These are phyloP conservation scores for Leistus spinibarbis DNA, from an alignment of 2,888 invertebrate genomes.

Conservation along the genomic window DNA sequence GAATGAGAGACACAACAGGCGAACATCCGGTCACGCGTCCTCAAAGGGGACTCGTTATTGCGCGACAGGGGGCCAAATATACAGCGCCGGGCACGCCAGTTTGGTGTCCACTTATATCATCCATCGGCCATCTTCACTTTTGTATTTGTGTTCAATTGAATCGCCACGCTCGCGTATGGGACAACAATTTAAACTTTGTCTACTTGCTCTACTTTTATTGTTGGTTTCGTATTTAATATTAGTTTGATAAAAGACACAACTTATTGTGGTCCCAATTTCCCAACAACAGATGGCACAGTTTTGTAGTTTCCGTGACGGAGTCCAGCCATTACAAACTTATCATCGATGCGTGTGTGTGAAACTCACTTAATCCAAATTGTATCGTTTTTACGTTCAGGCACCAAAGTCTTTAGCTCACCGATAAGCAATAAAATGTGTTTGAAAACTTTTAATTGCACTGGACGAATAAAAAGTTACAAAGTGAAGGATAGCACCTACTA, in stretches of 20 bases:
- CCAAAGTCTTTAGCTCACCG: too few species aligned
- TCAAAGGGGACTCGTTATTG: conserved; percentile 7
- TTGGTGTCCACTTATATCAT: conserved; percentile 10
- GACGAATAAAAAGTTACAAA: too few species aligned
- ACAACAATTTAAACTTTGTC: neutral
- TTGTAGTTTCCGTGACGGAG: neutral
- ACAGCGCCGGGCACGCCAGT: conserved; percentile 11
- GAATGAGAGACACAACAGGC: neutral
- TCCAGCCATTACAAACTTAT: too few species aligned
- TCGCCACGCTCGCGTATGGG: neutral
- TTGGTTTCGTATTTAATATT: neutral
- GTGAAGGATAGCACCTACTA: neutral
- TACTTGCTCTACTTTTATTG: neutral
- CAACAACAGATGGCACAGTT: neutral
- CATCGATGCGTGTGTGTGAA: too few species aligned
- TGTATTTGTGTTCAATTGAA: neutral
- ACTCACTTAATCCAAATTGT: too few species aligned
- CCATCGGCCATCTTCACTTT: neutral
- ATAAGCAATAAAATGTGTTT: too few species aligned
- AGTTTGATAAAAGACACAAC: neutral
- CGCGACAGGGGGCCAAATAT: conserved; percentile 7
- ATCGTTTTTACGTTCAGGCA: too few species aligned
- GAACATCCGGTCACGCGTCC: conserved; percentile 29
- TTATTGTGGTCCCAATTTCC: neutral
- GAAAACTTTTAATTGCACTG: too few species aligned